These are phyloP conservation scores for Oscheius sp. DNA, from an alignment of 2,888 invertebrate genomes.

Conservation along the genomic window DNA sequence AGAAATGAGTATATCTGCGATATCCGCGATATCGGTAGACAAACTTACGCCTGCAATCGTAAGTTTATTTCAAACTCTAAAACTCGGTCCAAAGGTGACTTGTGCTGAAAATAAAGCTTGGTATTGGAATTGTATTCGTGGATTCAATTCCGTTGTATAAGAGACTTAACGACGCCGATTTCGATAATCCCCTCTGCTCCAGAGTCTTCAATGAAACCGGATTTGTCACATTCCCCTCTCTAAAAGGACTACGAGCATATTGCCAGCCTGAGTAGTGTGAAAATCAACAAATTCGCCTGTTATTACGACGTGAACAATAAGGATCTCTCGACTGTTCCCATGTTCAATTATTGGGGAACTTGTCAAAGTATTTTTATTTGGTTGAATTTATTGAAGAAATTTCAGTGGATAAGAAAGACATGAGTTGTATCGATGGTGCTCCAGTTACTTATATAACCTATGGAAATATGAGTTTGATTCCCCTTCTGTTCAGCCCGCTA, in stretches of 20 bases:
- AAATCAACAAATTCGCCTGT: conserved; percentile 23
- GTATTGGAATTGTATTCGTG: conserved; percentile 19
- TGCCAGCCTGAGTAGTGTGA: background rate
- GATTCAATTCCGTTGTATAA: background rate
- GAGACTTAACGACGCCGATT: background rate
- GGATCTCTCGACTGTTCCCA: conserved; percentile 16
- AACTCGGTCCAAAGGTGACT: too few relatives aligned
- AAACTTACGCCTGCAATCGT: conserved; percentile 14
- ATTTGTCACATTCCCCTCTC: conserved; percentile 17
- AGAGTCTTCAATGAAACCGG: background rate
- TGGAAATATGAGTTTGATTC: too few relatives aligned
- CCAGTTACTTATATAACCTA: too few relatives aligned
- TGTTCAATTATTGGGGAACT: conserved; percentile 30
- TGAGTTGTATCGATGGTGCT: too few relatives aligned
- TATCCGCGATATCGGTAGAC: background rate
- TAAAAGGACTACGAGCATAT: conserved; percentile 12
- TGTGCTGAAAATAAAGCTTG: conserved; percentile 1
- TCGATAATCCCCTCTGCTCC: conserved; percentile 24
- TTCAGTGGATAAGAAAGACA: too few relatives aligned
- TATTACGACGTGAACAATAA: background rate
- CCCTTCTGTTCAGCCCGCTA: too few relatives aligned
- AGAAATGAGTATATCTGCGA: background rate
- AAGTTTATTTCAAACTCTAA: too few relatives aligned
- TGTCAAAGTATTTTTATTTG: too few relatives aligned
- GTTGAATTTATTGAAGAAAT: too few relatives aligned